Evolutionary conservation across 2,113 vertebrate genomes (phyloP), one percentile per base, ranked within the genome.

Genomic region (Neopipo cinnamomea): DNA sequence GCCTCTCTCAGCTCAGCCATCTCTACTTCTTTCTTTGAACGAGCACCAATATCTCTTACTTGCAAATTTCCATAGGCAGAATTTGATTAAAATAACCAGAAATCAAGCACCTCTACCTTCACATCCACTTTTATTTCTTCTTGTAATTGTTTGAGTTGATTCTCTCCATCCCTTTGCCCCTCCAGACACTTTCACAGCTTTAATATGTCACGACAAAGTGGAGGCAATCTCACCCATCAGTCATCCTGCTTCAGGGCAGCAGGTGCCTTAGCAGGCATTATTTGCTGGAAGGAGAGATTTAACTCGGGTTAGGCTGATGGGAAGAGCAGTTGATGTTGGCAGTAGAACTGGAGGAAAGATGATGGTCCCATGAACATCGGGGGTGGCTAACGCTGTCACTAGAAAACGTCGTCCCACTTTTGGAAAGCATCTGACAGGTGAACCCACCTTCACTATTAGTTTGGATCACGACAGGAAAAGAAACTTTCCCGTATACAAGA

Each of bases 381-480:
- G 77, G 41, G 21, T 85, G 73, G 70, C 22, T 87, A 72, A 35
- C 47, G 46, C 41, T 93, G n/a, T 55, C 77, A 62, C 77, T 56
- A 55, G 91, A 79, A 89, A 79, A 66, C 27, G 27, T 63, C 12
- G 66, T 72, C 46, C 39, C 50, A 79, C 52, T 85, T 91, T 91
- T 55, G 62, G 70, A 89, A 80, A 62, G 37, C 27, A 46, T 79
- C n/a, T 82, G 87, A 79, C 59, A 74, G 70, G 44, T 7, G 21
- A 73, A 30, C 31, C 21, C 71, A 74, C 68, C 50, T 85, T 91
- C 63, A 55, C 41, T 70, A 35, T 77, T 89, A 79, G 71, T 91
- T 83, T 88, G 67, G 59, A 67, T 88, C 66, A 72, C 21, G 50
- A 76, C n/a, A 79, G 61, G 50, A 68, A 85, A 90, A 91, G 47